phyloP scores from a whole-genome alignment of 2,113 vertebrate species.

The Zosterops japonicus region DNA sequence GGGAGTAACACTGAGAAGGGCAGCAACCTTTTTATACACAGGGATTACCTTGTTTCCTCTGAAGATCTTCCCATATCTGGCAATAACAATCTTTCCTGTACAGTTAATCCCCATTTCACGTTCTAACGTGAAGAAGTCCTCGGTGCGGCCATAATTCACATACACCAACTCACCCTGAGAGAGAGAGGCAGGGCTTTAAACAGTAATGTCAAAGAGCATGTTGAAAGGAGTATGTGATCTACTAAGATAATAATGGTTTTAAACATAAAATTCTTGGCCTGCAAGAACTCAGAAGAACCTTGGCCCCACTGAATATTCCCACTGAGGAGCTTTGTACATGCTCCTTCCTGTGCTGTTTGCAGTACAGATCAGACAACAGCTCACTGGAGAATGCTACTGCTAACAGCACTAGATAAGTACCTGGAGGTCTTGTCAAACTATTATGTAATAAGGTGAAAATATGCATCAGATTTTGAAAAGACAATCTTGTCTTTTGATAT shows the following conservation, averaged over 20 bases:
- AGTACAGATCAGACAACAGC: not conserved
- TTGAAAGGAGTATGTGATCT: not conserved
- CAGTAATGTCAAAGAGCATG: not conserved
- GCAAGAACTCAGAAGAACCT: not conserved
- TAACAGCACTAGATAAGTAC: not conserved
- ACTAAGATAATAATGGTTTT: not conserved
- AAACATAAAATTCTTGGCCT: not conserved
- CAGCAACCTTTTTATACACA: not conserved
- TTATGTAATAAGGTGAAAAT: not conserved
- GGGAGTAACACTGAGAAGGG: not conserved
- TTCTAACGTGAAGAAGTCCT: slow-evolving; percentile 88
- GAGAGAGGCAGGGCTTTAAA: not conserved
- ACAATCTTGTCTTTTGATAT: not conserved
- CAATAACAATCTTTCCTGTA: slow-evolving; percentile 90
- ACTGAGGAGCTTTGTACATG: not conserved
- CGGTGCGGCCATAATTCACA: slow-evolving; percentile 90
- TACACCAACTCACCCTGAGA: slow-evolving; percentile 91
- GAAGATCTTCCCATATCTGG: slow-evolving; percentile 95
- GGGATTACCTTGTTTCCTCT: slow-evolving; percentile 91
- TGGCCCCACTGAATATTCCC: not conserved
- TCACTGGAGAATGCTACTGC: not conserved
- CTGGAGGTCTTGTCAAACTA: not conserved
- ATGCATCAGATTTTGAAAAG: not conserved
- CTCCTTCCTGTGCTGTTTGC: not conserved
- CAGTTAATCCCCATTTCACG: slow-evolving; percentile 84